Conservation (phyloP, 2,797 vertebrate genomes). For the Odontamblyopus lacepedii region DNA sequence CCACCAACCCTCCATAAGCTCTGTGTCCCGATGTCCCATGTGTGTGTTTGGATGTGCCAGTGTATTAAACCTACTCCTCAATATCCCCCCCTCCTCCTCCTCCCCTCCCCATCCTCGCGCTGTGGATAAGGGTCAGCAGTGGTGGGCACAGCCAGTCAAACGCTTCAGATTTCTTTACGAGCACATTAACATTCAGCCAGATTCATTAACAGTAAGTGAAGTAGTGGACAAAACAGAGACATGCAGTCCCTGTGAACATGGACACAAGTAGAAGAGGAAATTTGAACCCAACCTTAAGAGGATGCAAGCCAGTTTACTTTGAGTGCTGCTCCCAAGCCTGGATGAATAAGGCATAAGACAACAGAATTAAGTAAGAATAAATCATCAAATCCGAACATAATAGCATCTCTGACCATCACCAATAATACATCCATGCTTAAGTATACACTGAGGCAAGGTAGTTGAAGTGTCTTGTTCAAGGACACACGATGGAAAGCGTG, state of each 20-base stretch:
- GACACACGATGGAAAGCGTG: neutral
- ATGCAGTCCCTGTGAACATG: conserved; percentile 62
- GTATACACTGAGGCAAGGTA: neutral
- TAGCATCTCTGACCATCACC: neutral
- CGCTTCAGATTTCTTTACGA: conserved; percentile 94
- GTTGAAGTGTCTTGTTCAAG: neutral
- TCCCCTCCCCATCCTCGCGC: conserved; percentile 74
- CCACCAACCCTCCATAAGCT: conserved; percentile 92
- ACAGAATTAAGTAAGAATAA: neutral
- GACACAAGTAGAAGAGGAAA: conserved; percentile 37
- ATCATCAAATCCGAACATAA: neutral
- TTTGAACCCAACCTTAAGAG: neutral
- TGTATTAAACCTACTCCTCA: conserved; percentile 88
- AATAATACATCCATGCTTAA: neutral
- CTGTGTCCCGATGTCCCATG: conserved; percentile 30
- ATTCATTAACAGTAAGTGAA: conserved; percentile 91
- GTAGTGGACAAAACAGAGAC: conserved; percentile 68
- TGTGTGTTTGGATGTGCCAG: conserved; percentile 55
- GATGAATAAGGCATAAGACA: neutral
- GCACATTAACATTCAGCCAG: conserved; percentile 93
- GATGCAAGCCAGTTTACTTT: neutral
- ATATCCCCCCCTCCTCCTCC: conserved; percentile 86
- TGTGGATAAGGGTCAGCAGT: conserved; percentile 93
- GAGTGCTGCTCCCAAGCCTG: neutral
- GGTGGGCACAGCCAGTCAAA: conserved; percentile 90